Percentiles rank a stretch among this genome's conserved stretches.
phyloP scores from a whole-genome alignment of 2,888 invertebrate species.

The Phalera bucephala region DNA sequence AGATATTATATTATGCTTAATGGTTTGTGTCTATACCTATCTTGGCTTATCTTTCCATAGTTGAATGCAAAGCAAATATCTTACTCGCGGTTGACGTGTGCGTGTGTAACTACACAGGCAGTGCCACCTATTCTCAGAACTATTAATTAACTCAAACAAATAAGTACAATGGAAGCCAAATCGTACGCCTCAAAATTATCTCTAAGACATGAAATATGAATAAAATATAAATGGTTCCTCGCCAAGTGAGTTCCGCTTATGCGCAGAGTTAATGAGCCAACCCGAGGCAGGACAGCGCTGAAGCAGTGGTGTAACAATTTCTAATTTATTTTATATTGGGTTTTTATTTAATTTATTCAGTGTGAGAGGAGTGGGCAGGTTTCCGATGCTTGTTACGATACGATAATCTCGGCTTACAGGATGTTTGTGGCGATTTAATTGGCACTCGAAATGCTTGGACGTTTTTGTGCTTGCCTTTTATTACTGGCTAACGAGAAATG shows the following conservation, averaged over 20 bases:
- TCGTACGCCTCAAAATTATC: constrained; percentile 26
- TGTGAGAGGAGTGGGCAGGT: constrained; percentile 73
- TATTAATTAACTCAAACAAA: constrained; percentile 29
- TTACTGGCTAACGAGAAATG: constrained; percentile 58
- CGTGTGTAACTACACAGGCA: constrained; percentile 16
- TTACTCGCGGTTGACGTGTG: too few relatives aligned
- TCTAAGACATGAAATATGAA: constrained; percentile 40
- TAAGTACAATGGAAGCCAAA: constrained; percentile 24
- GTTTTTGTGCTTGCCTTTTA: constrained; percentile 65
- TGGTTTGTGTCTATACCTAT: too few relatives aligned
- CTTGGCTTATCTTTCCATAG: too few relatives aligned
- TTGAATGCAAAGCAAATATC: too few relatives aligned
- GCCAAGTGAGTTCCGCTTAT: constrained; percentile 44
- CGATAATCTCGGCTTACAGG: constrained; percentile 80
- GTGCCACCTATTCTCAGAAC: constrained; percentile 22
- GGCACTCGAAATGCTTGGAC: constrained; percentile 71
- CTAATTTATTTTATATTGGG: constrained; percentile 75
- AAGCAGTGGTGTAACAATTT: constrained; percentile 47
- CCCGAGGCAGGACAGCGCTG: constrained; percentile 40
- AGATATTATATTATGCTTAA: too few relatives aligned
- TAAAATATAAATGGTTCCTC: constrained; percentile 38
- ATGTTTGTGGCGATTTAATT: constrained; percentile 79
- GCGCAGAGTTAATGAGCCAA: constrained; percentile 61
- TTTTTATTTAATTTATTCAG: constrained; percentile 80
- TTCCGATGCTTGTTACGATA: constrained; percentile 77